Percentiles rank a stretch among this genome's conserved stretches.
These are phyloP conservation scores for Schizothorax lantsangensis DNA, from an alignment of 2,797 vertebrate genomes.

Conservation along the genomic window DNA sequence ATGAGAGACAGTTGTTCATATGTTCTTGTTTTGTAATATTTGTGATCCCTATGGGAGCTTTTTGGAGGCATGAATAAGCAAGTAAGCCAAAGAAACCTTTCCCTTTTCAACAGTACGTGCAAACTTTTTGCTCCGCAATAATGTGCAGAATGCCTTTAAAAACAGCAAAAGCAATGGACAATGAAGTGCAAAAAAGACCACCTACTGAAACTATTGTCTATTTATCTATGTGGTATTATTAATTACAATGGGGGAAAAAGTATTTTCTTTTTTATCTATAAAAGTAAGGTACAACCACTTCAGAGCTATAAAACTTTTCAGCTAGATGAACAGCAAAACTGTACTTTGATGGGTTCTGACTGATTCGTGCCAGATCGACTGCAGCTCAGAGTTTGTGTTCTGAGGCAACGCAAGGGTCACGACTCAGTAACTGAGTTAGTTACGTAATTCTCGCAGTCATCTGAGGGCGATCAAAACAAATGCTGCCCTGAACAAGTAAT, in stretches of 20 bases:
- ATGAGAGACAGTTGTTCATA: background rate
- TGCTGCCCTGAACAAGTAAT: background rate
- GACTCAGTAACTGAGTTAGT: slow-evolving; percentile 27
- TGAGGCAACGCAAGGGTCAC: slow-evolving; percentile 40
- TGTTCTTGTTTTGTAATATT: slow-evolving; percentile 21
- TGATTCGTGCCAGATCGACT: slow-evolving; percentile 41
- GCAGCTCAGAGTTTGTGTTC: slow-evolving; percentile 21
- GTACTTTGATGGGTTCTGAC: slow-evolving; percentile 17
- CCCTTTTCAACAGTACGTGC: background rate
- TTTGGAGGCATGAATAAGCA: background rate
- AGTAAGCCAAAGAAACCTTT: background rate
- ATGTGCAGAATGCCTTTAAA: background rate
- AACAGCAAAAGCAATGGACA: background rate
- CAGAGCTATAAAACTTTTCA: slow-evolving; percentile 2
- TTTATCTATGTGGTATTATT: background rate
- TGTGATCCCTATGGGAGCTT: background rate
- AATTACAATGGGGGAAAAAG: background rate
- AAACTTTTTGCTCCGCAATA: background rate
- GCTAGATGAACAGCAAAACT: slow-evolving; percentile 6
- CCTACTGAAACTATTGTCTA: background rate
- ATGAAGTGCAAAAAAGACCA: background rate
- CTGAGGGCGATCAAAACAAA: slow-evolving; percentile 43
- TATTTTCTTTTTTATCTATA: background rate
- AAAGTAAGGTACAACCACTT: background rate
- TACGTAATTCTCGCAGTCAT: slow-evolving; percentile 36